phyloP scores from a whole-genome alignment of 2,888 invertebrate species.

The Microplitis manilae region DNA sequence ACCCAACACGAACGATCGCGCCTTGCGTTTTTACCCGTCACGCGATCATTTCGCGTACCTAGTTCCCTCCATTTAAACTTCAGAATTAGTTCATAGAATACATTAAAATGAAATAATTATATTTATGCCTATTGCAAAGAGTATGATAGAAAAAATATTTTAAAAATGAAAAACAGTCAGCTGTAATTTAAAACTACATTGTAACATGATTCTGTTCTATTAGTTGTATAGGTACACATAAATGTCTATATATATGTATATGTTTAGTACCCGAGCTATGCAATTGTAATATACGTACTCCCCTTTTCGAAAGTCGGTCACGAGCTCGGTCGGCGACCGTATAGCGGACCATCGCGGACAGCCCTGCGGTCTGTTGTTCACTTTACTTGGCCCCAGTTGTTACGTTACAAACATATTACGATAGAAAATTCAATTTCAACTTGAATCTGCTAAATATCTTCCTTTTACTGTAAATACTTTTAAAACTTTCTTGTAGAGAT shows the following conservation, averaged over 20 bases:
- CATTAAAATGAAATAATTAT: not conserved
- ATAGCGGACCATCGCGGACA: constrained; percentile 40
- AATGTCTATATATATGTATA: not conserved
- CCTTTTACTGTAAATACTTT: constrained; percentile 7
- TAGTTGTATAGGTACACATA: constrained; percentile 12
- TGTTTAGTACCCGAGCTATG: not conserved
- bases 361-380: constrained; percentile 9
- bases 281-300: constrained; percentile 27
- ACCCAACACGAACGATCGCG: not conserved
- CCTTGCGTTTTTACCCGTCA: not conserved
- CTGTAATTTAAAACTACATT: not conserved
- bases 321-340: constrained; percentile 41
- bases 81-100: not conserved
- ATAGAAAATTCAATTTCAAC: constrained; percentile 6
- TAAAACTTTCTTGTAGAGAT: not conserved
- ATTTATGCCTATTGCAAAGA: not conserved
- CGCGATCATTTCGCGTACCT: not conserved
- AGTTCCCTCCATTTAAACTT: not conserved
- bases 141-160: not conserved
- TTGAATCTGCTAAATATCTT: constrained; percentile 5
- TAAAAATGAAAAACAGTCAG: not conserved
- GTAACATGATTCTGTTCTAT: constrained; percentile 32
- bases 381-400: not conserved
- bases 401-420: not conserved
- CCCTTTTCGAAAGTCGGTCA: constrained; percentile 44